Percentiles rank a stretch among this genome's conserved stretches.
Conservation (phyloP, 2,888 invertebrate genomes). For the Fragum whitleyi region DNA sequence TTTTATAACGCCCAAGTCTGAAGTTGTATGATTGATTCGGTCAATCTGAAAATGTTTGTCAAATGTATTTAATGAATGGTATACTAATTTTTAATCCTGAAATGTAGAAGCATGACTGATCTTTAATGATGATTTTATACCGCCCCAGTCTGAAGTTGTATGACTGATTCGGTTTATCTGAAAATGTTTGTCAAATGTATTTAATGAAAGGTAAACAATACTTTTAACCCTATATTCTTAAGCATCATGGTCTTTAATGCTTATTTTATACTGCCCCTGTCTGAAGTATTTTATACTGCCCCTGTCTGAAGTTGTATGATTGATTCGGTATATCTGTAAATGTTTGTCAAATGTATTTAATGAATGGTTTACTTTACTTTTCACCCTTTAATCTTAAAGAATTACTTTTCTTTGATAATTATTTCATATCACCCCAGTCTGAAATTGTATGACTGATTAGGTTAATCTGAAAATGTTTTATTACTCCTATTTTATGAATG, state of each 20-base stretch:
- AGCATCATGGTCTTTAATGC: background rate
- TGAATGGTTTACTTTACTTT: background rate
- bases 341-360: background rate
- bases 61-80: no score
- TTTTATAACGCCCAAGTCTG: conserved; percentile 19
- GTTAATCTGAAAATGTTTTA: background rate
- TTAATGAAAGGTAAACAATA: no score
- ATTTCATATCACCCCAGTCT: conserved; percentile 13
- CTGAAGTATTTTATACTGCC: conserved; percentile 1
- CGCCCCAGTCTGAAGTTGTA: conserved; percentile 9
- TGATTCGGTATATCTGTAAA: conserved; percentile 20
- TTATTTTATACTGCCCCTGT: conserved; percentile 3
- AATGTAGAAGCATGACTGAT: no score
- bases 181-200: background rate
- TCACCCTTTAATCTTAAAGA: background rate
- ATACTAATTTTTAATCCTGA: no score
- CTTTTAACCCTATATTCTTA: no score
- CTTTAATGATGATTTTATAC: conserved; percentile 4
- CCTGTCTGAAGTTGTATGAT: conserved; percentile 14
- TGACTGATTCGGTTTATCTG: conserved; percentile 11
- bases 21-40: conserved; percentile 7
- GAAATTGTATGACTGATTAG: background rate
- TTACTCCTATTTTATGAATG: background rate
- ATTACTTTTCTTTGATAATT: background rate
- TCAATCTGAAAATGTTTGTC: background rate